Base-by-base conservation (phyloP, 1,140 invertebrate species). In the Dendrolimus punctatus region DNA sequence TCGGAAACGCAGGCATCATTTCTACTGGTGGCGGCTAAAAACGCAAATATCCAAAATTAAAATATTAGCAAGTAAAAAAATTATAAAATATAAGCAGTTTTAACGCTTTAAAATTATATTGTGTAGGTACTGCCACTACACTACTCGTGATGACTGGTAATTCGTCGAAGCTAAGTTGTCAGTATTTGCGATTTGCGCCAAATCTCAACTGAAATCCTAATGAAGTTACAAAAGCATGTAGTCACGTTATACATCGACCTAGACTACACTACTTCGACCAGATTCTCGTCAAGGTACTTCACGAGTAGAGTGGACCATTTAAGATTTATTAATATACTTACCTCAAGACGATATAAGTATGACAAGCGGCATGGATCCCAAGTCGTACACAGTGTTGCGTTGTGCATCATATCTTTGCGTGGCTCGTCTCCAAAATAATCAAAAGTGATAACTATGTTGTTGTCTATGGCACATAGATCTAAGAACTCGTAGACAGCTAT, bases 351-450 rank as follows among this genome's bases (percentile, higher is more conserved):
- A 58, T 86, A 86, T 39, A 86, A 60, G 61, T 86, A 86, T 0
- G 80, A 77, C 9, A 86, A 38, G 9, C 71, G 72, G 53, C 83
- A 86, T 6, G 83, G 83, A 60, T 84, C 80, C 83, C 83, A 86
- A 8, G 83, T 78, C 4, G 71, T 74, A 42, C 83, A 86, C 2
- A 86, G 49, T 36, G 83, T 86, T 4, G 80, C 75, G 52, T 86
- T 85, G 49, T 80, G 78, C 66, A 85, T 68, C 66, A 85, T 71
- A 44, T 86, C 83, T 40, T 86, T 86, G 3, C 83, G 66, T 2
- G 83, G 83, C 10, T 85, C 81, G 23, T 86, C 83, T 2, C 83
- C 83, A 44, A 85, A 86, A 48, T 86, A 86, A 43, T 86, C 83
- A 45, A 82, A 86, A 9, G 71, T 74, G 41, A 86, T 86, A 0